Conservation (phyloP, 2,888 invertebrate species). For the Rhimphoctona megacephalus region DNA sequence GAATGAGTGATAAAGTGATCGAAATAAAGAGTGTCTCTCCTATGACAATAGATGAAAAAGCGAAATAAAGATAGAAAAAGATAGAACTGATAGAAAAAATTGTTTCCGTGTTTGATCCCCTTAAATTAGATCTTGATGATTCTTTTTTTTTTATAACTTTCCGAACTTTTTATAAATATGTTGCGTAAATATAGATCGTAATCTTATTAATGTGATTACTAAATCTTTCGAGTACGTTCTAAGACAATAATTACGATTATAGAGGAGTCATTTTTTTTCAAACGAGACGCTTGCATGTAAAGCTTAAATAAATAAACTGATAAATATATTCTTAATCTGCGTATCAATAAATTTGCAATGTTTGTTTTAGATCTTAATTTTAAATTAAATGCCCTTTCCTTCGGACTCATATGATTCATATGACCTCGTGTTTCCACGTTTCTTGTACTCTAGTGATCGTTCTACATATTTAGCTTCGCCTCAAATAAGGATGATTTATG, state of each 20-base stretch:
- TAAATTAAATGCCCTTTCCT: not conserved
- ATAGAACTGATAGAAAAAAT: conserved; percentile 16
- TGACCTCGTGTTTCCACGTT: not conserved
- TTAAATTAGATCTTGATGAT: conserved; percentile 5
- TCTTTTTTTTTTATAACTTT: not conserved
- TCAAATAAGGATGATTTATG: conserved; percentile 14
- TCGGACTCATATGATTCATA: not conserved
- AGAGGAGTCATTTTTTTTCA: not conserved
- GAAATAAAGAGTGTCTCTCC: conserved; percentile 40
- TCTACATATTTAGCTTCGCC: not conserved
- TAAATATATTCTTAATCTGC: not conserved
- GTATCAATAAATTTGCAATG: not conserved
- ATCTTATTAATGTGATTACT: not conserved
- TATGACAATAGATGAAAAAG: conserved; percentile 3
- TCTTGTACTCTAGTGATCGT: conserved; percentile 1
- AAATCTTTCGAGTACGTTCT: not conserved
- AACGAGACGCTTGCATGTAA: not conserved
- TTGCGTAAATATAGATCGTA: not conserved
- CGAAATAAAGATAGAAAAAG: not conserved
- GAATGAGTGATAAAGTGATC: conserved; percentile 44
- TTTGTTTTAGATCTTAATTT: not conserved
- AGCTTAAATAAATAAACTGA: not conserved
- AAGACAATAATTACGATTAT: not conserved
- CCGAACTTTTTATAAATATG: not conserved
- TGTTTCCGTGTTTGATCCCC: not conserved